These are phyloP conservation scores for Campoletis raptor DNA, from an alignment of 2,888 invertebrate genomes.

Conservation along the genomic window DNA sequence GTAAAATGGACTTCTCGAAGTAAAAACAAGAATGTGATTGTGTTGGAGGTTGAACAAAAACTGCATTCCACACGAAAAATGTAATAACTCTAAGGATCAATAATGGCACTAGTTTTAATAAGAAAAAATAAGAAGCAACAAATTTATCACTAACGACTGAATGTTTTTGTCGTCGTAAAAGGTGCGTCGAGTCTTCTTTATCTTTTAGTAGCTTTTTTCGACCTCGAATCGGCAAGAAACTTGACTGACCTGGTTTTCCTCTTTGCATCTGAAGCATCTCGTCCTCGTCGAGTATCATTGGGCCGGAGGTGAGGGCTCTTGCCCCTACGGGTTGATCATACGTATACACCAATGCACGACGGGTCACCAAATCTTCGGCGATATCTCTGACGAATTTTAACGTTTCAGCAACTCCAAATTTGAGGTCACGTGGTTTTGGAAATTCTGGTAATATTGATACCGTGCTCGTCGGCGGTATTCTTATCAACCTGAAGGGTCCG, in stretches of 20 bases:
- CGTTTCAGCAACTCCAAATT: slow-evolving; percentile 76
- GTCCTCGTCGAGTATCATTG: slow-evolving; percentile 81
- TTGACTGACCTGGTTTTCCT: slow-evolving; percentile 72
- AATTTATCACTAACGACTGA: slow-evolving; percentile 6
- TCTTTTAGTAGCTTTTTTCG: not conserved
- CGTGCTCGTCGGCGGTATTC: slow-evolving; percentile 77
- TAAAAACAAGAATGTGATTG: not conserved
- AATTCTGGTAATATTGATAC: slow-evolving; percentile 78
- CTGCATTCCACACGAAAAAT: not conserved
- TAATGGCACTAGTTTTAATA: not conserved
- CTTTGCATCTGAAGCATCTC: slow-evolving; percentile 76
- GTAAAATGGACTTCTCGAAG: slow-evolving; percentile 3
- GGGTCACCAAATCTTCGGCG: slow-evolving; percentile 81
- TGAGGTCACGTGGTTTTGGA: slow-evolving; percentile 74
- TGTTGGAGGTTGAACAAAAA: slow-evolving; percentile 19
- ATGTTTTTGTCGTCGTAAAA: slow-evolving; percentile 8
- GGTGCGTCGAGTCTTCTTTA: slow-evolving; percentile 10
- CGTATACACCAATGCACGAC: slow-evolving; percentile 82
- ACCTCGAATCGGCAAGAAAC: not conserved
- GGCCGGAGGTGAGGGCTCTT: slow-evolving; percentile 74
- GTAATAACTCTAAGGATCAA: slow-evolving; percentile 11
- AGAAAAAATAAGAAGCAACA: not conserved
- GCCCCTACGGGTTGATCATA: slow-evolving; percentile 76
- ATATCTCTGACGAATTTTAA: slow-evolving; percentile 79
- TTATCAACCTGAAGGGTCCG: slow-evolving; percentile 81